Conservation (phyloP, 2,888 invertebrate genomes). For the Drosophila nigricruria region DNA sequence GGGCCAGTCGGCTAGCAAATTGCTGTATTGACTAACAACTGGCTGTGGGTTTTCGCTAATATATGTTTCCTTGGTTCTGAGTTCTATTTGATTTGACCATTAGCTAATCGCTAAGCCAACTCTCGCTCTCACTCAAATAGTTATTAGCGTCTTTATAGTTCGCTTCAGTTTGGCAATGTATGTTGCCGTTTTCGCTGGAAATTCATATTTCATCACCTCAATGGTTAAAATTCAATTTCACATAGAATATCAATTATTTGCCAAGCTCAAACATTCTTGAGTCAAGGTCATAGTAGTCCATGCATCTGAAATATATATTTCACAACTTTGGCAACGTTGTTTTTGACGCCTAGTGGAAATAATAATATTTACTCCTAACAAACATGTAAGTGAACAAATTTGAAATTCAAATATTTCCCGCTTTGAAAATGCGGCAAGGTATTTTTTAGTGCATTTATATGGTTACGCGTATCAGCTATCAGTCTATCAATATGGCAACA, state of each 20-base stretch:
- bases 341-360: neutral
- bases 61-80: constrained; percentile 54
- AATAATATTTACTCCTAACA: constrained; percentile 7
- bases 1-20: constrained; percentile 23
- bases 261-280: constrained; percentile 20
- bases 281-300: constrained; percentile 5
- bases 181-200: neutral
- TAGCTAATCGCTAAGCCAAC: constrained; percentile 38
- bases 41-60: constrained; percentile 47
- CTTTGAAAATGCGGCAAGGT: neutral
- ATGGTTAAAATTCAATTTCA: constrained; percentile 13
- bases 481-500: neutral
- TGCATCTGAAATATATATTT: constrained; percentile 2
- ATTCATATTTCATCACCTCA: constrained; percentile 4
- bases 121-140: constrained; percentile 37
- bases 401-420: constrained; percentile 13
- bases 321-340: constrained; percentile 6
- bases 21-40: constrained; percentile 53
- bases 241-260: constrained; percentile 12
- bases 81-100: constrained; percentile 65
- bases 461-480: neutral
- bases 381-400: constrained; percentile 1
- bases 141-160: constrained; percentile 50
- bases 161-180: constrained; percentile 31
- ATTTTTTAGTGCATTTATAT: constrained; percentile 24